These are phyloP conservation scores for Charadrius vociferus DNA, from an alignment of 2,113 vertebrate species.

Conservation along the genomic window DNA sequence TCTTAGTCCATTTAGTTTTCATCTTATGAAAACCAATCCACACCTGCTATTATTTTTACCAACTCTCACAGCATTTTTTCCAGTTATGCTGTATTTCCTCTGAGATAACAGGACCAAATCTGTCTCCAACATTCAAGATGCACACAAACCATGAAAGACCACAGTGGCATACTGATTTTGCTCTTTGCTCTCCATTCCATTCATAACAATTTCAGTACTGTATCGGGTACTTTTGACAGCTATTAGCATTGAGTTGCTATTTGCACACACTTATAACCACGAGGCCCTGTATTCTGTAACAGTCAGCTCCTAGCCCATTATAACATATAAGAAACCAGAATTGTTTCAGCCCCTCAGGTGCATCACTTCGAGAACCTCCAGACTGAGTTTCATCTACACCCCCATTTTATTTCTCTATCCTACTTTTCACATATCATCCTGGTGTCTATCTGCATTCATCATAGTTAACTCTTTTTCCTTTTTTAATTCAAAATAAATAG, in stretches of 20 bases:
- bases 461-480: not conserved
- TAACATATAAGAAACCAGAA: not conserved
- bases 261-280: not conserved
- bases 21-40: not conserved
- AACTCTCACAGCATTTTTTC: not conserved
- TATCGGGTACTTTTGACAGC: not conserved
- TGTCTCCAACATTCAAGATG: not conserved
- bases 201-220: not conserved
- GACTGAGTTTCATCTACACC: not conserved
- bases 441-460: fast-evolving
- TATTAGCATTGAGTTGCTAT: not conserved
- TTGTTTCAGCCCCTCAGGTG: not conserved
- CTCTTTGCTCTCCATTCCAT: not conserved
- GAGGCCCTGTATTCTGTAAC: not conserved
- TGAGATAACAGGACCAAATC: not conserved
- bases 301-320: not conserved
- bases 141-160: not conserved
- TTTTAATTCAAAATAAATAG: not conserved
- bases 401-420: not conserved
- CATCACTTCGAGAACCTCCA: not conserved
- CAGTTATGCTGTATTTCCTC: not conserved
- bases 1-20: not conserved
- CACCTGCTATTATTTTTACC: not conserved
- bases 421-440: not conserved
- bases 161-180: not conserved